Evolutionary conservation across 2,113 vertebrate genomes (phyloP), one percentile per base, ranked within the genome.

Genomic region (Alligator sinensis): DNA sequence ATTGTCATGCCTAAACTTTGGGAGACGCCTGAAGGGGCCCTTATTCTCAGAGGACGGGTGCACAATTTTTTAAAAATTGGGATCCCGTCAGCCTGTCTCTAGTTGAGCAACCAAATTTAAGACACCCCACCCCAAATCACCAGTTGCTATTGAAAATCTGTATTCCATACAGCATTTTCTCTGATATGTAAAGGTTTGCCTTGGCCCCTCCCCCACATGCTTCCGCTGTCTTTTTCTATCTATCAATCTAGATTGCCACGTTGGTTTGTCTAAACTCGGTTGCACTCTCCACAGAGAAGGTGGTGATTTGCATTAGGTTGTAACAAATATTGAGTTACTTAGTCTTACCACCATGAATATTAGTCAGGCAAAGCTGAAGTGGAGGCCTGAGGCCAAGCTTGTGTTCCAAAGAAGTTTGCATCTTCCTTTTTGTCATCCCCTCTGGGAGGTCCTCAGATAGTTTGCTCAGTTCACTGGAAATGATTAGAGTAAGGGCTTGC

Each of bases 371-470:
- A 62, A 72, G 34, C 5, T 4, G 0, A 70, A 55, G 75, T 1
- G 17, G 27, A 78, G 8, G 14, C 34, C 80, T 86, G 57, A 72
- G 68, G 25, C 5, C 4, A 64, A 78, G 27, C 54, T 57, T 27
- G 1, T 1, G 47, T 6, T 17, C 16, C 76, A 83, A 86, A 3
- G 1, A 87, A 72, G 25, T 11, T 3, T 0, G 0, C 2, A 4
- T 0, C 0, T 34, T 91, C 80, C 16, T 72, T 78, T 80, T 57
- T 86, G 27, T 79, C 21, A 9, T 83, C 16, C 4, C 74, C 25
- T 30, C 27, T 62, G 17, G 8, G 5, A 2, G 1, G 2, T n/a
- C 5, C 57, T 4, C 22, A 80, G 22, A 24, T 66, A 0, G 0
- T 76, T 86, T 90, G 11, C 62, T 63, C 62, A 63, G n/a, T 80